phyloP scores from a whole-genome alignment of 2,113 vertebrate genomes.

The Paramormyrops kingsleyae region DNA sequence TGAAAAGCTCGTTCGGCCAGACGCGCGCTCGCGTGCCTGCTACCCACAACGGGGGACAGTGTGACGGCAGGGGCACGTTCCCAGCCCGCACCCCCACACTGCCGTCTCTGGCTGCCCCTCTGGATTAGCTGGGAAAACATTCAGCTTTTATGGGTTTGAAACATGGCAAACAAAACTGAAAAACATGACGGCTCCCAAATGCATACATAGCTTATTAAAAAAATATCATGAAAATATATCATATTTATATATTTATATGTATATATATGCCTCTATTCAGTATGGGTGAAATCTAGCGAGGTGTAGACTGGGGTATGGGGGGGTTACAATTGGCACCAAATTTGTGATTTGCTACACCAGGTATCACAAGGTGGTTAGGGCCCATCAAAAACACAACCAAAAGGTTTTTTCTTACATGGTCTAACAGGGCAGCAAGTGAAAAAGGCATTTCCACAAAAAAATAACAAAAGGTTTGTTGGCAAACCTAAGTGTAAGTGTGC shows the following conservation, averaged over 20 bases:
- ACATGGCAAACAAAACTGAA: slow-evolving; percentile 33
- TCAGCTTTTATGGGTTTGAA: slow-evolving; percentile 18
- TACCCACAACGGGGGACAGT: neutral
- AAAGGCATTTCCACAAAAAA: neutral
- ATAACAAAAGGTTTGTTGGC: neutral
- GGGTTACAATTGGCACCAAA: slow-evolving; percentile 24
- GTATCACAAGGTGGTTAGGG: neutral
- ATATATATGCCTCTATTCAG: slow-evolving; percentile 47
- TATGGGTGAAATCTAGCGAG: slow-evolving; percentile 17
- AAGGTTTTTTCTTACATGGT: neutral
- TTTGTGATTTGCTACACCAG: slow-evolving; percentile 11
- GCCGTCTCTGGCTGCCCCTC: neutral
- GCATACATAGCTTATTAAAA: slow-evolving; percentile 55
- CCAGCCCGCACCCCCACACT: neutral
- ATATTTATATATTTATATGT: slow-evolving; percentile 31
- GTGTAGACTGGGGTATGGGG: slow-evolving; percentile 24
- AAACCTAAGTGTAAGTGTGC: neutral
- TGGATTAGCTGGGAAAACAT: neutral
- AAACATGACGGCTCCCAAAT: slow-evolving; percentile 47
- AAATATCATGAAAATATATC: slow-evolving; percentile 56
- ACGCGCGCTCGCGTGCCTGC: neutral
- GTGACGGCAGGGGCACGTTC: neutral
- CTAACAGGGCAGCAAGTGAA: neutral
- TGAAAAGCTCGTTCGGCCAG: neutral
- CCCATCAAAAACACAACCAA: neutral